Base-by-base conservation (phyloP, 2,888 invertebrate genomes). In the Cryptocephalus primarius region DNA sequence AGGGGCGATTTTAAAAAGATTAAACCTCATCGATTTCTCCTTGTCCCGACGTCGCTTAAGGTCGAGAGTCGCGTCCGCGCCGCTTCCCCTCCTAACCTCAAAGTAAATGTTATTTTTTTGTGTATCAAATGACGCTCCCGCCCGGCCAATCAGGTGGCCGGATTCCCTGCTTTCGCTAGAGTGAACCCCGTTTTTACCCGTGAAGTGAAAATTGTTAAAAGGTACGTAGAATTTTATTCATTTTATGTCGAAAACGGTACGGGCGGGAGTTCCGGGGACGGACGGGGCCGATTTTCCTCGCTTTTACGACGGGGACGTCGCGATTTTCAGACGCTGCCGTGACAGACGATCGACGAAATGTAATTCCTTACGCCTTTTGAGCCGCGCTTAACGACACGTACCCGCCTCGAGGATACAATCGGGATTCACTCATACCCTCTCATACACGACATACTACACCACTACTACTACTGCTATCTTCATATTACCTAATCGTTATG, bases 141-240 rank as follows among this genome's bases (percentile, higher is more conserved):
- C 60, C 55, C 60, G 58, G 58, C 71, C 70, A 71, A 71, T 70
- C 64, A 59, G 61, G 58, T 55, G 44, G 57, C 59, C 54, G 60
- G 60, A 61, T 68, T 65, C 70, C 70, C 64, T 70, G 69, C 64
- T 67, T 64, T 63, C 56, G 59, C 61, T 56, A 60, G 59, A 64
- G 67, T 63, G 65, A 67, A 67, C 70, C 71, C 71, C 70, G 69
- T 66, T 66, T 66, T 65, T 64, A 63, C 67, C 66, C 66, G 65
- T 67, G 66, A 67, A 65, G 69, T 69, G 69, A 69, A 67, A 69
- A 67, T 68, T 67, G 68, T 68, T 65, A 59, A 63, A 66, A 69
- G 69, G 70, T 70, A 70, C 64, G 70, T 70, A 69, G 67, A 69
- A 70, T 69, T 70, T 70, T 69, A 70, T 69, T 65, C 69, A 69